phyloP scores from a whole-genome alignment of 2,888 invertebrate genomes.

The Drosophila ustulata region DNA sequence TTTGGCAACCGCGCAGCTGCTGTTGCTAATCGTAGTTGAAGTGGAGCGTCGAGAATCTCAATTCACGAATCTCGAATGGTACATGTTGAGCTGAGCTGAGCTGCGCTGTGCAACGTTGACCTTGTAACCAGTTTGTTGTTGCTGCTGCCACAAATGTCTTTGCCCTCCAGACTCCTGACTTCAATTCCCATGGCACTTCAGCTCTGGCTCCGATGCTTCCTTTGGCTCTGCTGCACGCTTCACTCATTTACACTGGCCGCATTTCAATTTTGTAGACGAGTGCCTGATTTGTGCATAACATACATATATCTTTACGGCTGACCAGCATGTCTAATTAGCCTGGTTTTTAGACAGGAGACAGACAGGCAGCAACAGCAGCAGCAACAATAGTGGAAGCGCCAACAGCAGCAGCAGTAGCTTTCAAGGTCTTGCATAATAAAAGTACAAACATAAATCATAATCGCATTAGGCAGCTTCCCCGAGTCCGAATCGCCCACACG shows the following conservation, averaged over 20 bases:
- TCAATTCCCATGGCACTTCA: not conserved
- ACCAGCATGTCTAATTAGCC: conserved; percentile 70
- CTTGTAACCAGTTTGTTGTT: conserved; percentile 46
- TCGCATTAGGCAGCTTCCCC: conserved; percentile 62
- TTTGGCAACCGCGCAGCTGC: conserved; percentile 12
- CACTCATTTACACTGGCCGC: conserved; percentile 30
- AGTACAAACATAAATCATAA: conserved; percentile 72
- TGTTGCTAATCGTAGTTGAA: conserved; percentile 25
- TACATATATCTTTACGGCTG: conserved; percentile 24
- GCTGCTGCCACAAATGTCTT: conserved; percentile 43
- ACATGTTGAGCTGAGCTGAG: conserved; percentile 9
- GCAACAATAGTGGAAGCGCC: conserved; percentile 9
- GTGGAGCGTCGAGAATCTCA: conserved; percentile 42
- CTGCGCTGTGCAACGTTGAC: conserved; percentile 40
- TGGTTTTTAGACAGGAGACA: conserved; percentile 43
- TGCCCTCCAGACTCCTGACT: conserved; percentile 32
- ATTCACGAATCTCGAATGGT: conserved; percentile 10
- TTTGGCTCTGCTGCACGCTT: conserved; percentile 11
- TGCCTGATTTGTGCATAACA: conserved; percentile 59
- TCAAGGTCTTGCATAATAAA: conserved; percentile 58
- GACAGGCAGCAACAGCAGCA: conserved; percentile 7
- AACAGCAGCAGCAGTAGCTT: conserved; percentile 9
- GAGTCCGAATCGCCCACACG: conserved; percentile 49
- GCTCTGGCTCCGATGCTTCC: conserved; percentile 3
- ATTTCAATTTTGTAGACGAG: conserved; percentile 44